phyloP scores from a whole-genome alignment of 2,888 invertebrate species.

The Dasypogon diadema region DNA sequence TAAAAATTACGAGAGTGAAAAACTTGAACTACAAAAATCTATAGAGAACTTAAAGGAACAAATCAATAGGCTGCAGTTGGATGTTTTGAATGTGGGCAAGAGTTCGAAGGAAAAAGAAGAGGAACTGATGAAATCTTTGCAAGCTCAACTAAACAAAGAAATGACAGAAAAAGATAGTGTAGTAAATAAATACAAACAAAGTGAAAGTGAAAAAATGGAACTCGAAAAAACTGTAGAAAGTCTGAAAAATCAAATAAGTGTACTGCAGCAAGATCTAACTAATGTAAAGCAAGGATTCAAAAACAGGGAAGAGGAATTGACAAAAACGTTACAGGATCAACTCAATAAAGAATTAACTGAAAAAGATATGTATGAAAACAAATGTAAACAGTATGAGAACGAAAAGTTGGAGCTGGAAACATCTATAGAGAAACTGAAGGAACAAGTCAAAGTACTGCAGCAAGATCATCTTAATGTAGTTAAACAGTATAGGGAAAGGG shows the following conservation, averaged over 20 bases:
- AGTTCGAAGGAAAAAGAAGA: neutral
- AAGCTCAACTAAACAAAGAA: neutral
- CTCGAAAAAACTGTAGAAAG: no score
- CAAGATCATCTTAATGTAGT: neutral
- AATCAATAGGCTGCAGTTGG: neutral
- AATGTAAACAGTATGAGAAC: neutral
- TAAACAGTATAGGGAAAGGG: no score
- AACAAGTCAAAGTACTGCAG: neutral
- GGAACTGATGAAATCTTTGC: neutral
- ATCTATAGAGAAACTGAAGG: neutral
- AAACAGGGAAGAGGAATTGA: neutral
- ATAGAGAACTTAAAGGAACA: neutral
- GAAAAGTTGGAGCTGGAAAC: constrained; percentile 59
- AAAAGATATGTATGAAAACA: no score
- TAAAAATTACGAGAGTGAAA: constrained; percentile 55
- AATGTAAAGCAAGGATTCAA: constrained; percentile 57
- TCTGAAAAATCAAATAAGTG: no score
- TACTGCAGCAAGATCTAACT: constrained; percentile 2
- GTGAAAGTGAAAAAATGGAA: constrained; percentile 63
- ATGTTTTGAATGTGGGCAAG: no score
- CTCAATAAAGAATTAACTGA: neutral
- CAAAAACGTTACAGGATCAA: neutral
- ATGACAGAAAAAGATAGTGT: neutral
- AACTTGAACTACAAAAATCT: neutral
- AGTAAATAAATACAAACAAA: constrained; percentile 63